Conservation (phyloP, 2,113 vertebrate species). For the Phylloscopus trochilus region DNA sequence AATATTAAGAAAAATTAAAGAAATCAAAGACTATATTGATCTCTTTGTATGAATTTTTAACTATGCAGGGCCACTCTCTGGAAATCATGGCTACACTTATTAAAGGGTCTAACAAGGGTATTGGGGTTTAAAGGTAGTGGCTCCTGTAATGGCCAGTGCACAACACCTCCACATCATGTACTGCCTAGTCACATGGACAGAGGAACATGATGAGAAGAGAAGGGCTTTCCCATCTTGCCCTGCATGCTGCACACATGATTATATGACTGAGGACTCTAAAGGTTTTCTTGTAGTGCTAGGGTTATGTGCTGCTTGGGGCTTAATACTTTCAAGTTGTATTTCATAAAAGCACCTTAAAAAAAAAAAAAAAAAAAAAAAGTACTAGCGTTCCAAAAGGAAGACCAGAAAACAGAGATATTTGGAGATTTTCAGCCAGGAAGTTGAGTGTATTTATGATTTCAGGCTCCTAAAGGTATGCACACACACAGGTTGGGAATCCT, state of each 20-base stretch:
- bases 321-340: neutral
- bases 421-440: neutral
- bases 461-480: neutral
- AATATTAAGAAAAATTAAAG: neutral
- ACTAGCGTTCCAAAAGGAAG: neutral
- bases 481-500: neutral
- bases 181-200: neutral
- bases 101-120: neutral
- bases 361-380: neutral
- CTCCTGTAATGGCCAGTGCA: neutral
- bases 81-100: neutral
- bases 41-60: neutral
- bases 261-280: neutral
- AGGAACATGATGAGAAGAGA: accelerated
- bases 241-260: neutral
- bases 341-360: neutral
- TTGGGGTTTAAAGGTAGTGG: neutral
- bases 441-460: neutral
- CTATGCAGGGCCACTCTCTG: neutral
- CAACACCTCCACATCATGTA: neutral
- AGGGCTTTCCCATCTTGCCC: neutral
- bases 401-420: neutral
- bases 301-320: neutral
- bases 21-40: neutral
- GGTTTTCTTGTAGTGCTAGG: neutral